A percentile compares a stretch with the other conserved stretches of the same genome.
phyloP scores from a whole-genome alignment of 2,888 invertebrate genomes.

The Aromia moschata region DNA sequence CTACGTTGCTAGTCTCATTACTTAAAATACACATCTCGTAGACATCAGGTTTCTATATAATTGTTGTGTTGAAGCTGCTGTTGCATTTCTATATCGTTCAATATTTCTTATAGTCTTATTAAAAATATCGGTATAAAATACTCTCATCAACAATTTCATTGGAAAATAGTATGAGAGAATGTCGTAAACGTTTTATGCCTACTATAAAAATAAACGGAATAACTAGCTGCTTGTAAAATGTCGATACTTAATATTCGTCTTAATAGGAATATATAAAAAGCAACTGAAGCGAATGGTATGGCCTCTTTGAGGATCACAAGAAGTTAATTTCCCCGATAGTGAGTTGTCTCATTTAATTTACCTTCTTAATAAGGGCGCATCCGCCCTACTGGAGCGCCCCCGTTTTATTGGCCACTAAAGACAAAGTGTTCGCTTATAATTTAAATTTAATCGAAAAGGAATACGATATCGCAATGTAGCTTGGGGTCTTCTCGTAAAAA shows the following conservation, averaged over 20 bases:
- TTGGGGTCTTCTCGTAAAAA: neutral
- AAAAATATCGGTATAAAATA: too few relatives aligned
- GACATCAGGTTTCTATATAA: too few relatives aligned
- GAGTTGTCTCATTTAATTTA: slow-evolving; percentile 16
- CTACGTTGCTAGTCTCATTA: too few relatives aligned
- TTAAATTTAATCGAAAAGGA: neutral
- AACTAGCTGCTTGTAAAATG: slow-evolving; percentile 2
- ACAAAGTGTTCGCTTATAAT: neutral
- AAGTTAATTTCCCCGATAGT: neutral
- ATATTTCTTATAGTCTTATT: too few relatives aligned
- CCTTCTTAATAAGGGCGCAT: slow-evolving; percentile 19
- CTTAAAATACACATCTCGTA: too few relatives aligned
- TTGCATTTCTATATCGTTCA: too few relatives aligned
- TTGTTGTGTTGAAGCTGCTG: too few relatives aligned
- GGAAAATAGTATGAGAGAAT: too few relatives aligned
- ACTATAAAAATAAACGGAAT: neutral
- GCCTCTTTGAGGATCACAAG: neutral
- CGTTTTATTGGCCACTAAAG: slow-evolving; percentile 13
- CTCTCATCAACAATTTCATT: too few relatives aligned
- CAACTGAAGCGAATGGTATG: slow-evolving; percentile 3
- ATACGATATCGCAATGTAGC: neutral
- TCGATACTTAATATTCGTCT: slow-evolving; percentile 5
- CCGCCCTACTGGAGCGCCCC: slow-evolving; percentile 5
- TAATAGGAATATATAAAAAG: slow-evolving; percentile 9
- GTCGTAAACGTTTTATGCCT: neutral